phyloP scores from a whole-genome alignment of 1,140 invertebrate species.

The Zaprionus kolodkinae region DNA sequence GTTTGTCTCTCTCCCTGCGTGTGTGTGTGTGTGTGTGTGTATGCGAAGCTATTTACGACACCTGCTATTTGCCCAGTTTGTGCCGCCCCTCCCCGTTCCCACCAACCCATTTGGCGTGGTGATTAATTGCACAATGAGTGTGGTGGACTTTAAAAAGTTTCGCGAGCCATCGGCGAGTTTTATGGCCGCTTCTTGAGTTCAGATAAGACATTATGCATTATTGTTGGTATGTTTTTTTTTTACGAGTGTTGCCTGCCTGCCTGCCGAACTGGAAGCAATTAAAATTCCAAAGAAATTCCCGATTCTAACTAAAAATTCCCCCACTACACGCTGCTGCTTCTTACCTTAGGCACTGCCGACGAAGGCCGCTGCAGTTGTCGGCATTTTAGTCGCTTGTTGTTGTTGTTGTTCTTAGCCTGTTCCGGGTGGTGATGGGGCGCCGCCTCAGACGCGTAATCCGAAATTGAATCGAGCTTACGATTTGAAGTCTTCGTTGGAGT shows the following conservation, averaged over 20 bases:
- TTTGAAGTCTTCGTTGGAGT: slow-evolving; percentile 13
- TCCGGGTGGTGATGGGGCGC: slow-evolving; percentile 5
- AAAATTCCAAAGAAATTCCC: slow-evolving; percentile 46
- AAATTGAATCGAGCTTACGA: slow-evolving; percentile 43
- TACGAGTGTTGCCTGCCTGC: slow-evolving; percentile 19
- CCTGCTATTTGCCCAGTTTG: slow-evolving; percentile 36
- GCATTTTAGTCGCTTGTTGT: slow-evolving; percentile 47
- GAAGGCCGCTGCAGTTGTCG: slow-evolving; percentile 58
- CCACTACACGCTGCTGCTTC: no score
- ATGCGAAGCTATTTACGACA: slow-evolving; percentile 39
- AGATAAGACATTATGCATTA: slow-evolving; percentile 46
- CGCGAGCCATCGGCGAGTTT: slow-evolving; percentile 38
- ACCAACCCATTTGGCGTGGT: slow-evolving; percentile 15
- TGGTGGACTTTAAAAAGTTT: slow-evolving; percentile 29
- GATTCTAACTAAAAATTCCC: slow-evolving; percentile 10
- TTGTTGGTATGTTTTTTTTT: slow-evolving; percentile 22
- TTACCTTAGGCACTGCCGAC: slow-evolving; percentile 75
- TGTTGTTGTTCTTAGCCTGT: slow-evolving; percentile 23
- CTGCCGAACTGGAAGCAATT: slow-evolving; percentile 25
- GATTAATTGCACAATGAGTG: slow-evolving; percentile 47
- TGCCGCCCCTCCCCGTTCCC: not conserved
- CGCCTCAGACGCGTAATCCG: slow-evolving; percentile 67
- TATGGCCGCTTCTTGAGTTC: slow-evolving; percentile 37
- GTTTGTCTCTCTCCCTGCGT: no score
- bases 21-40: slow-evolving; percentile 3